Conservation (phyloP, 2,113 vertebrate species). For the Pantherophis guttatus region DNA sequence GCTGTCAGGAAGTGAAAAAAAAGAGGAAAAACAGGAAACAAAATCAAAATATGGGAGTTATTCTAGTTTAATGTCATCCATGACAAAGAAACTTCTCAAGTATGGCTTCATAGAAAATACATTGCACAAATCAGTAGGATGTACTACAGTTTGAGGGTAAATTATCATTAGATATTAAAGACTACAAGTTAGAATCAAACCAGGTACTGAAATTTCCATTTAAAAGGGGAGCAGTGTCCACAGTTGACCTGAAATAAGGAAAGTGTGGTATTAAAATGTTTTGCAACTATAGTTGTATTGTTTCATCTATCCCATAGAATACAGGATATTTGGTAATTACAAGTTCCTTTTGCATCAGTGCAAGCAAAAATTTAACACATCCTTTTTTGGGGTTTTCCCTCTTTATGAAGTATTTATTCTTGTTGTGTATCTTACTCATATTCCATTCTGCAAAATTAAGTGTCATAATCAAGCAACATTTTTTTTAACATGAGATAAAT, state of each 20-base stretch:
- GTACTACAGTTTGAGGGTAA: neutral
- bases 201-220: neutral
- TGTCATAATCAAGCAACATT: neutral
- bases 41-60: neutral
- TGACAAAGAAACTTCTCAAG: neutral
- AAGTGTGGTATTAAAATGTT: neutral
- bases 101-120: neutral
- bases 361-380: neutral
- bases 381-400: neutral
- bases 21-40: neutral
- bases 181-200: neutral
- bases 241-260: neutral
- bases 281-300: neutral
- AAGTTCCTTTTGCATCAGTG: neutral
- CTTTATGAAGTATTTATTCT: neutral
- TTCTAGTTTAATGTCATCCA: neutral
- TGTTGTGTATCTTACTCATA: neutral
- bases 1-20: neutral
- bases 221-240: neutral
- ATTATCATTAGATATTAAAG: neutral
- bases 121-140: neutral
- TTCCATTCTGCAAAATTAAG: neutral
- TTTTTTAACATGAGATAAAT: neutral
- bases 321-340: slow-evolving; percentile 10
- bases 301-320: neutral